Percentiles rank a stretch among this genome's conserved stretches.
phyloP scores from a whole-genome alignment of 2,113 vertebrate genomes.

The Thamnaconus septentrionalis region DNA sequence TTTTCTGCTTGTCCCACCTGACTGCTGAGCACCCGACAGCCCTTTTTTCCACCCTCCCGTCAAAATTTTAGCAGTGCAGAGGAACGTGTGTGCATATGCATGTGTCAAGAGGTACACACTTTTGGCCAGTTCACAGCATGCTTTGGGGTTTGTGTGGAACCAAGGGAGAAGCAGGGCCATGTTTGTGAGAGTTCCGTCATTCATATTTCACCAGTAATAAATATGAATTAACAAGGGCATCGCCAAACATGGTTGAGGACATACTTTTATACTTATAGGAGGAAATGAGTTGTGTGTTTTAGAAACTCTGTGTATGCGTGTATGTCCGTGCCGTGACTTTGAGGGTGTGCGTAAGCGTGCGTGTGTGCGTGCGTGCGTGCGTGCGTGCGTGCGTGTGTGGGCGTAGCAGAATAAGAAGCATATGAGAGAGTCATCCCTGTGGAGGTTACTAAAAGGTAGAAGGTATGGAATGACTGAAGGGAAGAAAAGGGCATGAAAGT shows the following conservation, averaged over 20 bases:
- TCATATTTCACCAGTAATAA: conserved; percentile 54
- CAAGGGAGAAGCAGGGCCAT: conserved; percentile 17
- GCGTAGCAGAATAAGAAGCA: conserved; percentile 14
- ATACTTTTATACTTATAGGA: conserved; percentile 4
- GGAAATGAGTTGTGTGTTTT: conserved; percentile 12
- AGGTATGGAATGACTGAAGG: conserved; percentile 2
- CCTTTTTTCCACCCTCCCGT: conserved; percentile 49
- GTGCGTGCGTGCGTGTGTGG: conserved; percentile 28
- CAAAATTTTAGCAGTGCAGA: conserved; percentile 53
- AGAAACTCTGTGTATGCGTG: not conserved
- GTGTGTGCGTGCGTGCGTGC: not conserved
- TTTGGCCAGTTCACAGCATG: conserved; percentile 22
- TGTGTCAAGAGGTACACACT: conserved; percentile 24
- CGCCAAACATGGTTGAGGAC: conserved; percentile 40
- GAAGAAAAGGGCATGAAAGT: conserved; percentile 12
- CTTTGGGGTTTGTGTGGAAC: conserved; percentile 14
- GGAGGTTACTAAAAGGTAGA: conserved; percentile 12
- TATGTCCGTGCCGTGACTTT: conserved; percentile 20
- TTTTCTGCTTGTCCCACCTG: conserved; percentile 25
- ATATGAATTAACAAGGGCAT: conserved; percentile 54
- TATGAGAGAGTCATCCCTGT: not conserved
- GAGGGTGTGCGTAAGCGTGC: conserved; percentile 7
- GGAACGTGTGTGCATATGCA: conserved; percentile 18
- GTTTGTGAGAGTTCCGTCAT: conserved; percentile 38
- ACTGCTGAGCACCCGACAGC: not conserved